Evolutionary conservation across 1,140 invertebrate genomes (phyloP), one percentile per base, ranked within the genome.

Genomic region (Drosophila ercepeae): DNA sequence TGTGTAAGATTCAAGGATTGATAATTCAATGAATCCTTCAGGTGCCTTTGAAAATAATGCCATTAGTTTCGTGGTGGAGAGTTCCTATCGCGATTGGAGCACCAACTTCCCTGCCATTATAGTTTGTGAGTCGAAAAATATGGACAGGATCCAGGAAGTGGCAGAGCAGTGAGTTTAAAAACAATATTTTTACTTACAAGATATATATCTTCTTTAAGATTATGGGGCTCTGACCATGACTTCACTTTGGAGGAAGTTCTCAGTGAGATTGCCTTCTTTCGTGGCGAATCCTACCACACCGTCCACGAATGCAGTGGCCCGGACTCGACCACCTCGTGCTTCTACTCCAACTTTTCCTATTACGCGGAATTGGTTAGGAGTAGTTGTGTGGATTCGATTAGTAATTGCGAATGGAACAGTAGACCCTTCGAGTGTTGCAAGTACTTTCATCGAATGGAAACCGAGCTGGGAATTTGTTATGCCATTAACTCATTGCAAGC

Each of bases 61-160:
- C 0, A 94, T 95, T 50, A 95, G 94, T 49, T 95, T 96, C 74
- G 95, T 94, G 4, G 93, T 94, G 11, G 95, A 95, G 63, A 95
- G 94, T 1, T 94, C 92, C 1, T 95, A 95, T 79, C 92, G 94
- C 11, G 93, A 95, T 58, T 96, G 95, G 95, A 90, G 94, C 64
- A 95, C 94, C 0, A 78, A 94, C 19, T 95, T 96, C 60, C 95
- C 95, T 0, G 92, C 94, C 0, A 89, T 95, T 36, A 92, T 93
- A 16, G 92, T 95, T 11, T 95, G 95, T 60, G 94, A 95, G 76
- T 93, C 91, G 1, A 94, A 94, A 73, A 94, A 94, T 61, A 92
- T 92, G 69, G 91, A 93, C 59, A 91, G 92, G 5, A 93, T 94
- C 55, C 93, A 94, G 64, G 92, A 93, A 81, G 90, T 94, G 51